Conservation (phyloP, 2,797 vertebrate genomes). For the Anguilla anguilla region DNA sequence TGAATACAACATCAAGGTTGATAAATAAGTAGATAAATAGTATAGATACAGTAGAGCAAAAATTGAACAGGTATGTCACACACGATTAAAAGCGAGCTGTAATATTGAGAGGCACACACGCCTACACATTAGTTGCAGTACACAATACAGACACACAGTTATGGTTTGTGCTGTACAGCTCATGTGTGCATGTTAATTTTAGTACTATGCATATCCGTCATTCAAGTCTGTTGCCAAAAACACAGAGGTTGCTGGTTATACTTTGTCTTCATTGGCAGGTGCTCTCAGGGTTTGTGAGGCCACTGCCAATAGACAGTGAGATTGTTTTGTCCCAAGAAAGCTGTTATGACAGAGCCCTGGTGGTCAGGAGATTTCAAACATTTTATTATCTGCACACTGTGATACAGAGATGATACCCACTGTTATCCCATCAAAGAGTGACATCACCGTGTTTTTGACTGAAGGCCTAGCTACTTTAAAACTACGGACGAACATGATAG, state of each 20-base stretch:
- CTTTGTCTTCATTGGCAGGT: not conserved
- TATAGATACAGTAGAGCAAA: too few relatives aligned
- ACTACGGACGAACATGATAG: not conserved
- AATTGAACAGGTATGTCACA: too few relatives aligned
- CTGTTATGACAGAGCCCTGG: not conserved
- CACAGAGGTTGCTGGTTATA: not conserved
- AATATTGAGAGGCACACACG: too few relatives aligned
- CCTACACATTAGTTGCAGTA: not conserved
- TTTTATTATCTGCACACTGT: not conserved
- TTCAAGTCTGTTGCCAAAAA: not conserved
- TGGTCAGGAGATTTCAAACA: not conserved
- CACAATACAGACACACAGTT: not conserved
- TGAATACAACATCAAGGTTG: too few relatives aligned
- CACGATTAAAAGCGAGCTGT: too few relatives aligned
- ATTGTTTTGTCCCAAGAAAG: not conserved
- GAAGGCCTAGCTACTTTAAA: not conserved
- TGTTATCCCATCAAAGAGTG: not conserved
- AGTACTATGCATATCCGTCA: not conserved
- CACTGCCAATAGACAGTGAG: not conserved
- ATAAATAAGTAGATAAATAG: too few relatives aligned
- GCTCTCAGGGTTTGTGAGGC: not conserved
- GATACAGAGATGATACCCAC: not conserved
- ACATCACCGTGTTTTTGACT: not conserved
- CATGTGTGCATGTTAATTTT: not conserved
- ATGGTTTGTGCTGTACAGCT: not conserved